These are phyloP conservation scores for Eledone cirrhosa DNA, from an alignment of 2,888 invertebrate species.

Conservation along the genomic window DNA sequence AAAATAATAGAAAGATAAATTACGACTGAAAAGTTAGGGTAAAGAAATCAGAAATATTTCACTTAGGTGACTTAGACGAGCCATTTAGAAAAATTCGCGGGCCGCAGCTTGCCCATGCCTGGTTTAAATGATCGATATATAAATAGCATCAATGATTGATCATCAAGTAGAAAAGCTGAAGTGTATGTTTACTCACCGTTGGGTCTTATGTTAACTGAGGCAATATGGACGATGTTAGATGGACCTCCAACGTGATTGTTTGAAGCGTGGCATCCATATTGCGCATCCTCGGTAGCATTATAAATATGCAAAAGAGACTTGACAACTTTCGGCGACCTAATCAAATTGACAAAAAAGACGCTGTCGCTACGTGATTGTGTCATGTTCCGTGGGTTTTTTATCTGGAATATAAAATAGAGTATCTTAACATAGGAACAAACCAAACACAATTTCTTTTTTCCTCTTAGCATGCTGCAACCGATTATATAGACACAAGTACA, in stretches of 20 bases:
- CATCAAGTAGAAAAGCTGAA: background rate
- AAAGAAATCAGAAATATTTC: too few relatives aligned
- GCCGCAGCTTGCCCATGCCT: too few relatives aligned
- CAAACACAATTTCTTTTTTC: background rate
- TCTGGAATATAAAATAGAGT: background rate
- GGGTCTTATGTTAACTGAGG: constrained; percentile 11
- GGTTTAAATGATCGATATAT: too few relatives aligned
- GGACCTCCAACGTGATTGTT: constrained; percentile 39
- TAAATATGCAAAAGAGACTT: constrained; percentile 35
- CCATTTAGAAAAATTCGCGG: too few relatives aligned
- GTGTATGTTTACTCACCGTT: background rate
- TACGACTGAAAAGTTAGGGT: too few relatives aligned
- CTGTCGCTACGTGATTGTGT: background rate
- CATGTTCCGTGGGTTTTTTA: background rate
- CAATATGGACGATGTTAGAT: constrained; percentile 9
- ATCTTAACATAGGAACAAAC: background rate
- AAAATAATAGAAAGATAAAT: too few relatives aligned
- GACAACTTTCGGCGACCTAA: constrained; percentile 18
- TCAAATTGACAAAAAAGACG: constrained; percentile 15
- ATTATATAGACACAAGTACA: too few relatives aligned
- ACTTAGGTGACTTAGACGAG: too few relatives aligned
- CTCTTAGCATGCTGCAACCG: too few relatives aligned
- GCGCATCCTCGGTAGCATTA: constrained; percentile 43
- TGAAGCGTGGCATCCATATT: constrained; percentile 48
- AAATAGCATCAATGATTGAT: too few relatives aligned